These are phyloP conservation scores for Coelinius sp. DNA, from an alignment of 2,888 invertebrate species.

Conservation along the genomic window DNA sequence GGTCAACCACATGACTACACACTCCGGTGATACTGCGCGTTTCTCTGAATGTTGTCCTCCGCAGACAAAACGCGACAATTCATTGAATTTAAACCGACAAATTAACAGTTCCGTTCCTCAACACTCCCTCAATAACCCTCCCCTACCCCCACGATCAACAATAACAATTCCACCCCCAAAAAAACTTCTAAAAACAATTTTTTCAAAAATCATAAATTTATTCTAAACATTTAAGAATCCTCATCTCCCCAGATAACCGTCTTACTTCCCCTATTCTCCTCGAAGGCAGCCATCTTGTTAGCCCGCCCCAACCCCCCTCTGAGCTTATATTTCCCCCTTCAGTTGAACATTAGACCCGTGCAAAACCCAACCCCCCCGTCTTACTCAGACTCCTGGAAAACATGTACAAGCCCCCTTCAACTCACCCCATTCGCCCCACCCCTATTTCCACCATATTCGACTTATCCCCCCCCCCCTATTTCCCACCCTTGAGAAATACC, in stretches of 20 bases:
- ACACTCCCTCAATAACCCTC: not conserved
- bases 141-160: too few species aligned
- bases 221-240: not conserved
- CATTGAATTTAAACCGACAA: not conserved
- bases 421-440: slow-evolving; percentile 51
- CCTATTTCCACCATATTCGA: slow-evolving; percentile 47
- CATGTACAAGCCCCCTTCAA: slow-evolving; percentile 31
- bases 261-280: slow-evolving; percentile 62
- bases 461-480: slow-evolving; percentile 57
- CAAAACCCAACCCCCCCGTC: slow-evolving; percentile 54
- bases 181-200: too few species aligned
- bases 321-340: slow-evolving; percentile 50
- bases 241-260: slow-evolving; percentile 53
- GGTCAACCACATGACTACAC: slow-evolving; percentile 51
- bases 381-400: slow-evolving; percentile 55
- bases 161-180: not conserved
- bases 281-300: slow-evolving; percentile 65
- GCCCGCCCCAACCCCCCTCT: slow-evolving; percentile 58
- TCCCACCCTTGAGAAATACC: slow-evolving; percentile 7
- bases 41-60: slow-evolving; percentile 19
- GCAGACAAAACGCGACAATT: not conserved
- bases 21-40: slow-evolving; percentile 30
- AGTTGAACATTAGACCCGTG: slow-evolving; percentile 60
- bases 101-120: not conserved
- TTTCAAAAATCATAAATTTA: not conserved